Evolutionary conservation across 2,113 vertebrate genomes (phyloP), one percentile per base, ranked within the genome.

Genomic region (Vireo altiloquus): DNA sequence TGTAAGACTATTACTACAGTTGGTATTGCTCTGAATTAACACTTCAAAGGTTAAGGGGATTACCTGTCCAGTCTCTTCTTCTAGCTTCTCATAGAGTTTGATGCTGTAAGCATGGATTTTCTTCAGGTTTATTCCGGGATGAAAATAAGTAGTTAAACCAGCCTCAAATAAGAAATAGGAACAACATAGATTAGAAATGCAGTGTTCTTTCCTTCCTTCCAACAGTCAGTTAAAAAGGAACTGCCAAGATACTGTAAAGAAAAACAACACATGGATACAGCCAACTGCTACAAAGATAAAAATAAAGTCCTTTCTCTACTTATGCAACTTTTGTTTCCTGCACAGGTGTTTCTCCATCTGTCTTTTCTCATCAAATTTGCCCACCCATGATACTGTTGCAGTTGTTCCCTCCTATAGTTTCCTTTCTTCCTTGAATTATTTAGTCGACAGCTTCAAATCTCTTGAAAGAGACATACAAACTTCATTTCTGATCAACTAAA

Each of bases 41-140:
- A 85, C 11, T 72, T 87, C 54, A 39, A 82, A 83, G 17, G 10
- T 65, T 80, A 92, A 80, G 49, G 7, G 42, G 53, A 81, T 94
- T 97, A 99, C 99, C 99, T 99, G 99, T 50, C 99, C 99, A 2
- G 99, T 99, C 94, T 99, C 99, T 83, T 98, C 98, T 97, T 99
- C 99, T 87, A 99, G 96, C 27, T 91, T 98, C 98, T 99, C 99
- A 68, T 99, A 99, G 27, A 99, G 98, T 72, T 99, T 99, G 79
- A 99, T 99, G 93, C 99, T 99, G 94, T 99, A 97, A 88, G 98
- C 98, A 97, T 99, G 99, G 94, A 99, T 98, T 97, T 99, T 99
- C 98, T 99, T 99, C 52, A 99, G 87, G 91, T 99, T 99, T 97
- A 99, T 99, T 89, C 99, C 99, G 92, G 99, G 99, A 94, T 99